phyloP scores from a whole-genome alignment of 2,888 invertebrate species.

The Periphyllus acericola region DNA sequence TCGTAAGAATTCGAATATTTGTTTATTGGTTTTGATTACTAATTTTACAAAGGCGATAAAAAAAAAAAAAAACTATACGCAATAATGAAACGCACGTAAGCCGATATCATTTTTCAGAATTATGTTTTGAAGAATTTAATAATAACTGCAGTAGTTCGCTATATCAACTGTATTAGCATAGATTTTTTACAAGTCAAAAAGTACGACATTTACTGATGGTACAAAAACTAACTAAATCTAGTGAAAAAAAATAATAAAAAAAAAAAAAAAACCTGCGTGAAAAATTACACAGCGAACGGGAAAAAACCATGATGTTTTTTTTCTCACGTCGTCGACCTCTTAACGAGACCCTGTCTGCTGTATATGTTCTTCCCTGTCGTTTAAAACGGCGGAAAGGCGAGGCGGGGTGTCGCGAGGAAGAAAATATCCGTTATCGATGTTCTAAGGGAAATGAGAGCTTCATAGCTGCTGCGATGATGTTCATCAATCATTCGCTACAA shows the following conservation, averaged over 20 bases:
- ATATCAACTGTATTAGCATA: not conserved
- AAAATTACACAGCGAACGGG: not conserved
- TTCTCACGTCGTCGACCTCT: conserved; percentile 32
- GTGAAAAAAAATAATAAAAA: too few relatives aligned
- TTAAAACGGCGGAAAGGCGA: not conserved
- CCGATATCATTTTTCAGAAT: too few relatives aligned
- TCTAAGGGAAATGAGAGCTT: conserved; percentile 47
- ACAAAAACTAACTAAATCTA: not conserved
- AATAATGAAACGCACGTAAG: too few relatives aligned
- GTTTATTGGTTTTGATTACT: too few relatives aligned
- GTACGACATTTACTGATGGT: conserved; percentile 12
- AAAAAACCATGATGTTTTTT: conserved; percentile 17
- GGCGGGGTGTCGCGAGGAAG: not conserved
- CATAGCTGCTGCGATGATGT: conserved; percentile 6
- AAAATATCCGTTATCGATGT: conserved; percentile 54
- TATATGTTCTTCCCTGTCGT: not conserved
- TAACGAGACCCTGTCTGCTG: conserved; percentile 29
- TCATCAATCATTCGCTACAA: conserved; percentile 53
- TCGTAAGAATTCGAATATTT: too few relatives aligned
- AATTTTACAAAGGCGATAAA: too few relatives aligned
- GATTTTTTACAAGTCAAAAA: not conserved
- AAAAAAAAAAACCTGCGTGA: not conserved
- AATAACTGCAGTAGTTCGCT: not conserved
- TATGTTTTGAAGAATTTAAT: not conserved
- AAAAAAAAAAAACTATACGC: too few relatives aligned